Evolutionary conservation across 2,113 vertebrate species (phyloP).

Genomic region (Pluvianellus socialis): DNA sequence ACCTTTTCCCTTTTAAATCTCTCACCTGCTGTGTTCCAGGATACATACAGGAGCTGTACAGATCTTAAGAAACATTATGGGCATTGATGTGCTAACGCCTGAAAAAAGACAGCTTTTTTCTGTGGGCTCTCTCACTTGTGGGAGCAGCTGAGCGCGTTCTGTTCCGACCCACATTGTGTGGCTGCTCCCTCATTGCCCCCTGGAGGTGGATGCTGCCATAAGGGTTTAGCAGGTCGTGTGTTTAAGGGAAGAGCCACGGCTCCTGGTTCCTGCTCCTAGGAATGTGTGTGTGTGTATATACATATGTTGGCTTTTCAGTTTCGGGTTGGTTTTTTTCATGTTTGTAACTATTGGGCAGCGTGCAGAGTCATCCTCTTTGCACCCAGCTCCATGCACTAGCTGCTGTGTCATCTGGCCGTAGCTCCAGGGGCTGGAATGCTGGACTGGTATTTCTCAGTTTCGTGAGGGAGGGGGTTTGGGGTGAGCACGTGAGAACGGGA

Average conservation of each 20-base stretch:
- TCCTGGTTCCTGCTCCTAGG: background rate
- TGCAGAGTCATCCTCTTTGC: background rate
- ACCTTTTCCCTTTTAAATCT: background rate
- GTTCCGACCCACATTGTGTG: fast-evolving
- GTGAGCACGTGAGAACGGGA: background rate
- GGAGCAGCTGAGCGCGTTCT: background rate
- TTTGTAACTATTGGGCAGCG: background rate
- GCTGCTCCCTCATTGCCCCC: background rate
- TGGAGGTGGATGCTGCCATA: background rate
- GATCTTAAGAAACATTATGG: background rate
- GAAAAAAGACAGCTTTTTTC: background rate
- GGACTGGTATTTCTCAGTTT: background rate
- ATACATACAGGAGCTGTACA: background rate
- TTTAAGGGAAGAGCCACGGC: background rate
- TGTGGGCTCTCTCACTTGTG: background rate
- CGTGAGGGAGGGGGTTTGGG: fast-evolving
- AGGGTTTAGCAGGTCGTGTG: background rate
- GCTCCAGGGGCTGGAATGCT: background rate
- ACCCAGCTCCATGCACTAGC: background rate
- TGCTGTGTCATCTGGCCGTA: background rate
- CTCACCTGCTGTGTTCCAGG: background rate
- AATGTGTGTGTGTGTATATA: background rate
- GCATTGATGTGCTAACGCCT: background rate
- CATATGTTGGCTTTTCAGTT: background rate
- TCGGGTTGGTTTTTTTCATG: background rate